Evolutionary conservation across 2,888 invertebrate species (phyloP).

Genomic region (Clunio marinus): DNA sequence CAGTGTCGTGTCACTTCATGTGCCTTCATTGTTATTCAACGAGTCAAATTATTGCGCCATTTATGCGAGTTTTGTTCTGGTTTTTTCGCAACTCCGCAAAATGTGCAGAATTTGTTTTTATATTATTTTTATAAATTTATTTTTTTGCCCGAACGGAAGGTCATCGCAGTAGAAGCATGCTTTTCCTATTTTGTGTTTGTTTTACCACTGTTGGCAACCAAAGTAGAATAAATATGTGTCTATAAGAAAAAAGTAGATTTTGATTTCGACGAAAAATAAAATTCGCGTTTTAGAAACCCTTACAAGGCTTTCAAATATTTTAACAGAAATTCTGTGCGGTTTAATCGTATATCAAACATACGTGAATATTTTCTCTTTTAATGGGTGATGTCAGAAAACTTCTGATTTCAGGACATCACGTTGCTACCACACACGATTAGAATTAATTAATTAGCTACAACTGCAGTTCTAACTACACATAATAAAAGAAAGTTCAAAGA

Average conservation of each 20-base stretch:
- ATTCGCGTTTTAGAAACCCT: no score
- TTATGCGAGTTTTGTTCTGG: not conserved
- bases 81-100: not conserved
- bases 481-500: no score
- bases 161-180: not conserved
- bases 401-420: not conserved
- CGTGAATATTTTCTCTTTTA: not conserved
- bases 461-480: no score
- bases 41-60: not conserved
- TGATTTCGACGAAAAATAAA: not conserved
- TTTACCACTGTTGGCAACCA: not conserved
- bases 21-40: not conserved
- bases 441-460: no score
- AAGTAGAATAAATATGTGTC: not conserved
- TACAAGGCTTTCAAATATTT: no score
- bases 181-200: not conserved
- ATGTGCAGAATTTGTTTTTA: not conserved
- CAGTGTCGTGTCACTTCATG: not conserved
- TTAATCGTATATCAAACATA: not conserved
- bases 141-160: not conserved
- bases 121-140: no score
- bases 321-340: no score
- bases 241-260: no score
- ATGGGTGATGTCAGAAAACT: not conserved
- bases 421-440: not conserved